phyloP scores from a whole-genome alignment of 2,113 vertebrate genomes.

The Ophiodon elongatus region DNA sequence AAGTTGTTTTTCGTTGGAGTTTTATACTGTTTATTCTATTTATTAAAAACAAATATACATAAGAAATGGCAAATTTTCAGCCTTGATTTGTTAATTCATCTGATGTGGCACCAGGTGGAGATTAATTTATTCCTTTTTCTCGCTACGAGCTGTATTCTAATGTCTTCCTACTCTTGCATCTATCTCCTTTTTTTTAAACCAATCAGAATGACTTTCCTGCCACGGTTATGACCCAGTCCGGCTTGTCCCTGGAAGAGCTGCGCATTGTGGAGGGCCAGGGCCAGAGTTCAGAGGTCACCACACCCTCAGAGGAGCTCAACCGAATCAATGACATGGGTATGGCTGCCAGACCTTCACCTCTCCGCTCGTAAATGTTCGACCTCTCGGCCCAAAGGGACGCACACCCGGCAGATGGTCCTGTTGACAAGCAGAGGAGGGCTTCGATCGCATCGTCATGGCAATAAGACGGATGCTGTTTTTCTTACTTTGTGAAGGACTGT shows the following conservation, averaged over 20 bases:
- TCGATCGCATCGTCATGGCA: slow-evolving; percentile 60
- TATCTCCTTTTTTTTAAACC: slow-evolving; percentile 37
- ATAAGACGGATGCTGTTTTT: slow-evolving; percentile 42
- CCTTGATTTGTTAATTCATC: not conserved
- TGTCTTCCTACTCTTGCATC: not conserved
- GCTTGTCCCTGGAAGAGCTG: slow-evolving; percentile 94
- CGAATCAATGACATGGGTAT: slow-evolving; percentile 93
- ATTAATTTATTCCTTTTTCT: not conserved
- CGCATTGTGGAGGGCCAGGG: slow-evolving; percentile 98
- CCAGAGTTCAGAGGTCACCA: slow-evolving; percentile 93
- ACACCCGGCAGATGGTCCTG: slow-evolving; percentile 71
- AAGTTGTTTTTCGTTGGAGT: not conserved
- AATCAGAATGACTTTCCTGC: slow-evolving; percentile 89
- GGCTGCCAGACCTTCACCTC: slow-evolving; percentile 61
- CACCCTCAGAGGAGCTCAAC: slow-evolving; percentile 93
- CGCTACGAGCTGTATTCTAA: slow-evolving; percentile 57
- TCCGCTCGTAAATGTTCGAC: slow-evolving; percentile 41
- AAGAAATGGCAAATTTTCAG: not conserved
- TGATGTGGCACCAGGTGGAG: not conserved
- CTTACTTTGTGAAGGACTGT: slow-evolving; percentile 42
- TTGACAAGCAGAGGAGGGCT: slow-evolving; percentile 43
- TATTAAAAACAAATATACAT: not conserved
- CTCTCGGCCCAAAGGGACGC: slow-evolving; percentile 34
- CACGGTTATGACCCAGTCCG: slow-evolving; percentile 90
- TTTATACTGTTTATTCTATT: not conserved